Evolutionary conservation across 2,113 vertebrate genomes (phyloP).

Genomic region (Prolemur simus): DNA sequence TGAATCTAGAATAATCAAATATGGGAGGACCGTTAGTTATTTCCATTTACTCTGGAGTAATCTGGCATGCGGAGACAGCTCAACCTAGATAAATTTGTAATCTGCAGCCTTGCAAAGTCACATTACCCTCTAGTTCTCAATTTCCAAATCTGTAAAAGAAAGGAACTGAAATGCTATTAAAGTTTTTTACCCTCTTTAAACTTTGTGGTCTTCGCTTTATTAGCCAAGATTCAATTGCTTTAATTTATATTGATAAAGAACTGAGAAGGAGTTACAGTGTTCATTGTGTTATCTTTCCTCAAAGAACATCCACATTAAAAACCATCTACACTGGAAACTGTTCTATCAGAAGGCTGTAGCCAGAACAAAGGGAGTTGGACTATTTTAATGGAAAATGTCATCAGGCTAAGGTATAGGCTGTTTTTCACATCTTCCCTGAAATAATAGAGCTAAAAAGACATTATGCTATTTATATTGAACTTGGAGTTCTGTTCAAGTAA

Average conservation of each 20-base stretch:
- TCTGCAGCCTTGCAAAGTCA: neutral
- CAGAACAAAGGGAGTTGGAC: neutral
- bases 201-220: neutral
- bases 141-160: neutral
- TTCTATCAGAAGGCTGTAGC: neutral
- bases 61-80: neutral
- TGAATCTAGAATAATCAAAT: neutral
- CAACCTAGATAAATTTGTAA: neutral
- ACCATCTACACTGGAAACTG: neutral
- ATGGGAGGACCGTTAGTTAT: neutral
- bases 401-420: neutral
- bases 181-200: neutral
- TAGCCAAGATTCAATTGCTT: neutral
- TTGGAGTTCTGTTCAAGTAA: neutral
- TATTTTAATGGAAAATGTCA: neutral
- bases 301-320: neutral
- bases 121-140: neutral
- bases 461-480: neutral
- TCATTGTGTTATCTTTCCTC: neutral
- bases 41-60: neutral
- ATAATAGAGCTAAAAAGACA: neutral
- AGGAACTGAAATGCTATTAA: neutral
- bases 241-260: neutral
- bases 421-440: neutral
- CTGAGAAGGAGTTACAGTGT: neutral